Percentiles rank a stretch among this genome's conserved stretches.
These are phyloP conservation scores for Cranoglanis bouderius DNA, from an alignment of 2,113 vertebrate genomes.

Conservation along the genomic window DNA sequence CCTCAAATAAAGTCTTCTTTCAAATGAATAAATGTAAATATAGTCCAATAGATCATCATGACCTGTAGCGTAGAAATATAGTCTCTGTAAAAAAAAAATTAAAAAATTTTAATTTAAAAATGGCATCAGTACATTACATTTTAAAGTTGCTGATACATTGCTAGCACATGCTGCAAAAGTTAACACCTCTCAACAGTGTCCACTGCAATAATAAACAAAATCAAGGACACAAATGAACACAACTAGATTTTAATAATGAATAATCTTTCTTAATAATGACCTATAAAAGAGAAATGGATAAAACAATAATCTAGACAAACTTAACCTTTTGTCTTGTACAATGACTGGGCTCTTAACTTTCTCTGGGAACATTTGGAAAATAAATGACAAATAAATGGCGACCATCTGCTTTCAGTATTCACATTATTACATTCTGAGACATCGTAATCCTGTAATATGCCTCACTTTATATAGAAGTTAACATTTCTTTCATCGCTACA, in stretches of 20 bases:
- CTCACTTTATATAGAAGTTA: conserved; percentile 12
- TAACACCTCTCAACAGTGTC: not conserved
- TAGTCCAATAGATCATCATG: not conserved
- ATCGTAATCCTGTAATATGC: not conserved
- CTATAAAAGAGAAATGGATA: conserved; percentile 36
- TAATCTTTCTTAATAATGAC: conserved; percentile 49
- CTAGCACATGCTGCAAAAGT: not conserved
- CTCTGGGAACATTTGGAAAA: conserved; percentile 18
- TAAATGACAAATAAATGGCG: conserved; percentile 22
- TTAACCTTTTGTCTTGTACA: not conserved
- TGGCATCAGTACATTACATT: not conserved
- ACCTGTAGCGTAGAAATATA: not conserved
- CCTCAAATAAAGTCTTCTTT: not conserved
- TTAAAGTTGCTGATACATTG: not conserved
- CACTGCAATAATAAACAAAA: not conserved
- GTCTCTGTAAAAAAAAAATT: not conserved
- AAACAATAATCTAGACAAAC: not conserved
- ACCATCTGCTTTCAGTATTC: not conserved
- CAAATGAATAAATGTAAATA: not conserved
- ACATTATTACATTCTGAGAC: not conserved
- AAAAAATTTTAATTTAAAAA: too few species aligned
- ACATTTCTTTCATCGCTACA: conserved; percentile 17
- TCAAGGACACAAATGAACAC: not conserved
- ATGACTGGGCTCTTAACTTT: not conserved
- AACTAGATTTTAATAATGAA: conserved; percentile 42